Percentiles rank a stretch among this genome's conserved stretches.
These are phyloP conservation scores for Himalopsyche anomala DNA, from an alignment of 2,888 invertebrate species.

Conservation along the genomic window DNA sequence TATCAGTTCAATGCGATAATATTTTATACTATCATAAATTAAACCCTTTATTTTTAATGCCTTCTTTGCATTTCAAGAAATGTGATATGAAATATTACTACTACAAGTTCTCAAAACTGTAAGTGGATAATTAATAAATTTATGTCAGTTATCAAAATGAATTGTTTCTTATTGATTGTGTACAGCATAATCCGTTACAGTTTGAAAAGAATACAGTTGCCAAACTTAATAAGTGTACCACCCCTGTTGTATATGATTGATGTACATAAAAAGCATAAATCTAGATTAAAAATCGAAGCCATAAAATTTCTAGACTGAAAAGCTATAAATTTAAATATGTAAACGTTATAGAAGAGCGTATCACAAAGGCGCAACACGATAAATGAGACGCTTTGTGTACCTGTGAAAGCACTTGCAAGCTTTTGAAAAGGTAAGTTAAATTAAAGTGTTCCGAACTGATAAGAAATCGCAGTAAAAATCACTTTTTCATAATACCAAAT, in stretches of 20 bases:
- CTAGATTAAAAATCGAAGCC: constrained; percentile 25
- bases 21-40: too few species aligned
- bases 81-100: too few species aligned
- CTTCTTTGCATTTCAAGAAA: too few species aligned
- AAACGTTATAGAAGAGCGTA: background rate
- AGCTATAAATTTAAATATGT: constrained; percentile 11
- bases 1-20: too few species aligned
- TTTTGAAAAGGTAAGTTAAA: constrained; percentile 13
- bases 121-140: too few species aligned
- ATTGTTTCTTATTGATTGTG: too few species aligned
- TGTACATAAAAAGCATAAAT: background rate
- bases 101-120: too few species aligned
- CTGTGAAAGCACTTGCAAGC: background rate
- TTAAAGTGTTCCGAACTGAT: background rate
- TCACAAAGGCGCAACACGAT: background rate
- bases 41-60: too few species aligned
- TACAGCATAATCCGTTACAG: too few species aligned
- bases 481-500: constrained; percentile 27
- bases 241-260: background rate
- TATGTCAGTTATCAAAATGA: too few species aligned
- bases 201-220: too few species aligned
- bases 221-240: too few species aligned
- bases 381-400: constrained; percentile 1
- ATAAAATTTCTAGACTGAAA: constrained; percentile 38
- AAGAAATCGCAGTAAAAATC: constrained; percentile 29